These are phyloP conservation scores for Drymonia ruficornis DNA, from an alignment of 2,888 invertebrate genomes.

Conservation along the genomic window DNA sequence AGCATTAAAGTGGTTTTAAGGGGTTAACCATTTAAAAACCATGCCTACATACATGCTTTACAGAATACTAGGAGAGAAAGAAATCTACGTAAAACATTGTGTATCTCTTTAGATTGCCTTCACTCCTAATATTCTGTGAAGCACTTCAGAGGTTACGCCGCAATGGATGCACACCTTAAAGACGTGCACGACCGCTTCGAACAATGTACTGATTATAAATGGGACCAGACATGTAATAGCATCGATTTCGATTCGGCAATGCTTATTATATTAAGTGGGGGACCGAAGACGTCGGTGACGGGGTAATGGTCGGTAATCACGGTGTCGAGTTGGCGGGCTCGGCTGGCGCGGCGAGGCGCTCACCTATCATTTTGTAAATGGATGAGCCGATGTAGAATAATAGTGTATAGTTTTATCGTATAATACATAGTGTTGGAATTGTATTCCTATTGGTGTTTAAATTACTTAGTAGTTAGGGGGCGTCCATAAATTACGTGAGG, in stretches of 20 bases:
- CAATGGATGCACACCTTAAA: conserved; percentile 6
- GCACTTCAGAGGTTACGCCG: not conserved
- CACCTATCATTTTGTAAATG: conserved; percentile 50
- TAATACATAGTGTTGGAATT: conserved; percentile 7
- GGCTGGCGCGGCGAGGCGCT: conserved; percentile 36
- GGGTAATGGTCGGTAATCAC: conserved; percentile 78
- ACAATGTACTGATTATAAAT: conserved; percentile 79
- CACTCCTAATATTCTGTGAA: too few species aligned
- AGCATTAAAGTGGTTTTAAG: too few species aligned
- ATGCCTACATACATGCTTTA: too few species aligned
- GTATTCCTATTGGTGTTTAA: not conserved
- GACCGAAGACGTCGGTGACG: conserved; percentile 77
- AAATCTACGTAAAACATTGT: too few species aligned
- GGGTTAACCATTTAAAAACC: too few species aligned
- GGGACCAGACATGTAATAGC: conserved; percentile 79
- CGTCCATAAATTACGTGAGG: too few species aligned
- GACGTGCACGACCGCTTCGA: conserved; percentile 36
- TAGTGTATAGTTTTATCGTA: conserved; percentile 19
- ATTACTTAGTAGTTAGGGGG: too few species aligned
- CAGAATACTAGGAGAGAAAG: too few species aligned
- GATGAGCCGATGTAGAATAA: conserved; percentile 46
- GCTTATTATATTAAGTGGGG: conserved; percentile 83
- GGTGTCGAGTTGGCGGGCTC: conserved; percentile 49
- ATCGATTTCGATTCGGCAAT: conserved; percentile 81
- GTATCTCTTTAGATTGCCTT: too few species aligned